A percentile compares a stretch with the other conserved stretches of the same genome.
These are phyloP conservation scores for Gallinago solitaria DNA, from an alignment of 2,797 vertebrate species.

Conservation along the genomic window DNA sequence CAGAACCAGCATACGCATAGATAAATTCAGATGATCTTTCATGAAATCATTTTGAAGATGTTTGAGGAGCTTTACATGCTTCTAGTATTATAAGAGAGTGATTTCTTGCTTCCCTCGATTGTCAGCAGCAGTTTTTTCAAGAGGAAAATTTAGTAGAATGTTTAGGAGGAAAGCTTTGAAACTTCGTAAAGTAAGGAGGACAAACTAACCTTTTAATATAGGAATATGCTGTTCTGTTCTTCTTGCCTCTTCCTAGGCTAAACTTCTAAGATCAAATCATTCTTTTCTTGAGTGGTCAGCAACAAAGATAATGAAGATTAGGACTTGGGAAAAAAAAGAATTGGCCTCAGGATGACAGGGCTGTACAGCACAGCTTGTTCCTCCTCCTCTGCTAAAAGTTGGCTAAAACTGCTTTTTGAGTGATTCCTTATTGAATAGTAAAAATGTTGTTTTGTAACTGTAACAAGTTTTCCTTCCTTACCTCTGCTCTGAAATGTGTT, in stretches of 20 bases:
- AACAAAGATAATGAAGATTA: background rate
- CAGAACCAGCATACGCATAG: background rate
- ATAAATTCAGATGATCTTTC: background rate
- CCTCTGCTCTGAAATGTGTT: background rate
- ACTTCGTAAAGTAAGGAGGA: background rate
- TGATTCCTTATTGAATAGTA: background rate
- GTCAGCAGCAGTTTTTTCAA: background rate
- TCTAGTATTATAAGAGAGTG: background rate
- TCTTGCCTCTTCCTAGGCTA: background rate
- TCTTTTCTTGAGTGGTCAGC: background rate
- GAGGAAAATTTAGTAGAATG: background rate
- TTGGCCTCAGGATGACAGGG: background rate
- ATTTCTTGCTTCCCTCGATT: background rate
- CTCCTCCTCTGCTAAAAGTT: background rate
- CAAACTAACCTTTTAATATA: background rate
- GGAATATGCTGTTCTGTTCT: background rate
- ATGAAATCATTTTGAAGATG: background rate
- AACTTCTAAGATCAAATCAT: background rate
- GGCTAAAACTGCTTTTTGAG: background rate
- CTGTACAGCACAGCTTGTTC: background rate
- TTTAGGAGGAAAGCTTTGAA: background rate
- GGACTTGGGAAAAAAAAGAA: background rate
- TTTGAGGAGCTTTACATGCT: constrained; percentile 7
- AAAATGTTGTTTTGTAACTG: background rate
- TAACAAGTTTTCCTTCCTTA: background rate